Base-by-base conservation (phyloP, 2,113 vertebrate genomes). In the Thryonomys swinderianus region DNA sequence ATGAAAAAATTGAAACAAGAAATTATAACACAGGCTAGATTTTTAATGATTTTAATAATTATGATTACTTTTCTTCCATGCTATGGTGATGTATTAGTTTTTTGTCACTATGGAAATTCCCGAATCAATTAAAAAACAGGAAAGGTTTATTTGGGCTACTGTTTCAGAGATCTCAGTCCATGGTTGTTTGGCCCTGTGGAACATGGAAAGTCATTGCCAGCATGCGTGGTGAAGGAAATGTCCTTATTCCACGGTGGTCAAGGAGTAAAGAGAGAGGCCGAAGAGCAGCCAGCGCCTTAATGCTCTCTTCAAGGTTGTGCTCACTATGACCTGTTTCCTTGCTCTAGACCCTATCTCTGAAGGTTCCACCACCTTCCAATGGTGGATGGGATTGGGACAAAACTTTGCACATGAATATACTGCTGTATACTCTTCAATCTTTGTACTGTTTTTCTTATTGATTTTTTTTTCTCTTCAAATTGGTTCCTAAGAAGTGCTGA, bases 1-100 rank as follows among this genome's bases (percentile, higher is more conserved):
- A 6, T 71, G 7, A 48, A 64, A 62, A 74, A 64, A 53, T 10
- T n/a, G 32, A 84, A 32, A 40, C 30, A 34, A 34, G 4, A 42
- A 85, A 81, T 71, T 53, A 84, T 51, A 69, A 84, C 3, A 2
- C 32, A 74, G 9, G 40, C 21, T 87, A 61, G 3, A 40, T 55
- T 66, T 32, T 89, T 73, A 67, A 71, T 62, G 18, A 66, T 93
- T 53, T 89, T 11, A 89, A 88, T 42, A 88, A 83, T 74, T 82
- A 34, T 20, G 61, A 32, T 76, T 93, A 73, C 34, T 12, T 42
- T 80, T 73, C 76, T 64, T 20, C 25, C 45, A 20, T 73, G 10
- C 7, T 37, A 25, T 76, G 79, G 69, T 45, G 62, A 2, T 81
- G 8, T 51, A 5, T 51, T 61, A 69, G 11, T 13, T 81, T 80